phyloP scores from a whole-genome alignment of 2,888 invertebrate genomes.

The Gastracanthus pulcherrimus region DNA sequence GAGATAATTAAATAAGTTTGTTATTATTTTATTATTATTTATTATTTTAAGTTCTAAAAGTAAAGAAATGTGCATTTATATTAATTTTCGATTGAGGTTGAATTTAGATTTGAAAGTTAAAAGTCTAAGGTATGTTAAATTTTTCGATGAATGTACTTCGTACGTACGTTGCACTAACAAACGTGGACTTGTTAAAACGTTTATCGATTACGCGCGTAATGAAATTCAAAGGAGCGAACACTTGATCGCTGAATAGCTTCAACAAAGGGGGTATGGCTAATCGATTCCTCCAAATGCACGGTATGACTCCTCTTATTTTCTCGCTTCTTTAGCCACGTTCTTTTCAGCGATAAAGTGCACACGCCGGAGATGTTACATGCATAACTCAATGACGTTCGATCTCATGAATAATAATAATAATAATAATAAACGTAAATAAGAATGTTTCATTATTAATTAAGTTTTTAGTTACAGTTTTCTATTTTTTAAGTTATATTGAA shows the following conservation, averaged over 20 bases:
- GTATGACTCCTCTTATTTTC: conserved; percentile 31
- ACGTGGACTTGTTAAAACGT: conserved; percentile 1
- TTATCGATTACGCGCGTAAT: conserved; percentile 27
- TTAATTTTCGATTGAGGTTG: too few species aligned
- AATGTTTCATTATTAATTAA: too few species aligned
- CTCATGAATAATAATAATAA: too few species aligned
- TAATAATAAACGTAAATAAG: too few species aligned
- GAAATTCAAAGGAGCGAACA: conserved; percentile 32
- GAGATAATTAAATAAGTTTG: too few species aligned
- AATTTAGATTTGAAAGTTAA: neutral
- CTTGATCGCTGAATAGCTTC: conserved; percentile 32
- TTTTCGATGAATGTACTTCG: neutral
- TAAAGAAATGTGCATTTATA: neutral
- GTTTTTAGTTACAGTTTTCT: neutral
- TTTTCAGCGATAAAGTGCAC: neutral
- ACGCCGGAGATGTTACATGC: neutral
- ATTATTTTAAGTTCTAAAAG: too few species aligned
- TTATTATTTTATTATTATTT: too few species aligned
- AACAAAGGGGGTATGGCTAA: conserved; percentile 5
- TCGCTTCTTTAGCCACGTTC: conserved; percentile 7
- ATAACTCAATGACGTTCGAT: neutral
- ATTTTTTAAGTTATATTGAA: neutral
- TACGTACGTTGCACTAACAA: neutral
- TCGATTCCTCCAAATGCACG: conserved; percentile 13
- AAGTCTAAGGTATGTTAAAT: neutral